phyloP scores from a whole-genome alignment of 2,888 invertebrate genomes.

The Icerya purchasi region DNA sequence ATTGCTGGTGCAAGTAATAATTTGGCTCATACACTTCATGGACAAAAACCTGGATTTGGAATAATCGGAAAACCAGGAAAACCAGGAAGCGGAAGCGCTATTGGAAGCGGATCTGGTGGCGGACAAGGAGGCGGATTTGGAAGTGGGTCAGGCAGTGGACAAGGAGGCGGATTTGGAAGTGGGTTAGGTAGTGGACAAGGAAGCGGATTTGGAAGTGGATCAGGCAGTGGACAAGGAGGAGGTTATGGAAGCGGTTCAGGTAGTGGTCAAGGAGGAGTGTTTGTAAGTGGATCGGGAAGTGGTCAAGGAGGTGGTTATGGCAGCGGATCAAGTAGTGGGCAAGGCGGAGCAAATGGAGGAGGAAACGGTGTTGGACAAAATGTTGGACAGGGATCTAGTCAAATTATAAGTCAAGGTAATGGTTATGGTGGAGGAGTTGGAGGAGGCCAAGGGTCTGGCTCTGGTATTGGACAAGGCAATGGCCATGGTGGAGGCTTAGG shows the following conservation, averaged over 20 bases:
- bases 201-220: constrained; percentile 5
- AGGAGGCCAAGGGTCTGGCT: neutral
- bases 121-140: constrained; percentile 1
- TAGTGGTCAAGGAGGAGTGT: constrained; percentile 3
- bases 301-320: constrained; percentile 6
- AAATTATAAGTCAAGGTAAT: neutral
- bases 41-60: constrained; percentile 10
- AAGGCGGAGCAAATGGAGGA: constrained; percentile 2
- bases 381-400: constrained; percentile 3
- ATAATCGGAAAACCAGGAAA: constrained; percentile 9
- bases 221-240: constrained; percentile 8
- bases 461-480: neutral
- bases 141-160: constrained; percentile 7
- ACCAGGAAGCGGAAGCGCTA: neutral
- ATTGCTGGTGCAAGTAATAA: constrained; percentile 7
- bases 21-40: constrained; percentile 10
- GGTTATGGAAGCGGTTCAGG: constrained; percentile 6
- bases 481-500: neutral
- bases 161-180: constrained; percentile 5
- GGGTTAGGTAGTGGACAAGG: constrained; percentile 4
- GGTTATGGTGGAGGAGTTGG: neutral
- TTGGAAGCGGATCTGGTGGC: constrained; percentile 4
- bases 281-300: constrained; percentile 6
- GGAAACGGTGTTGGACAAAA: constrained; percentile 4
- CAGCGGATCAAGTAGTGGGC: constrained; percentile 1